Conservation (phyloP, 2,113 vertebrate genomes). For the Spilogale gracilis region DNA sequence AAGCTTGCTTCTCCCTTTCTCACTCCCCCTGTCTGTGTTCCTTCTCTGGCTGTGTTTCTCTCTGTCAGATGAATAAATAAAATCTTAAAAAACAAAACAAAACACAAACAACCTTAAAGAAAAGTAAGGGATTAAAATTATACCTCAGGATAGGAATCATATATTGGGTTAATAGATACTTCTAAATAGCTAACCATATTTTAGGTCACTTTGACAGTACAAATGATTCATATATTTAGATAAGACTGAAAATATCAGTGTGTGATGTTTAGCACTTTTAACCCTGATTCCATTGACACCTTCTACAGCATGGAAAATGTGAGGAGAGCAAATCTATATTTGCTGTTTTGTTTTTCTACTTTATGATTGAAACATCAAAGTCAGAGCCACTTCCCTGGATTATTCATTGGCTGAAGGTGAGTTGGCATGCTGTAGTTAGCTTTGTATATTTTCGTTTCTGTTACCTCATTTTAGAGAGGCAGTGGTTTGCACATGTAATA, state of each 20-base stretch:
- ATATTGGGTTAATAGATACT: not conserved
- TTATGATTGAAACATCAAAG: not conserved
- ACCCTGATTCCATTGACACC: not conserved
- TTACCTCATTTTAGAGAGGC: not conserved
- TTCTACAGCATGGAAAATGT: not conserved
- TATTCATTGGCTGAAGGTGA: not conserved
- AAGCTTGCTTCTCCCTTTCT: too few relatives aligned
- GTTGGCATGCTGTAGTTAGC: not conserved
- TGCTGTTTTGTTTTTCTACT: not conserved
- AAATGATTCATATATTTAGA: constrained; percentile 37
- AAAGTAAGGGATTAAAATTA: constrained; percentile 48
- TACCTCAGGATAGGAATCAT: not conserved
- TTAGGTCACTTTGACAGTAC: constrained; percentile 4
- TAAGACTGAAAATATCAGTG: not conserved
- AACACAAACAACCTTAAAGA: not conserved
- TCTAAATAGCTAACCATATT: not conserved
- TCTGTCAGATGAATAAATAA: too few relatives aligned
- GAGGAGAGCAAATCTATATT: not conserved
- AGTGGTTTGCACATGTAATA: not conserved
- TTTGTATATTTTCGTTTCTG: not conserved
- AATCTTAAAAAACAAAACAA: too few relatives aligned
- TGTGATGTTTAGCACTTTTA: constrained; percentile 3
- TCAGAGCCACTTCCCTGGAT: not conserved
- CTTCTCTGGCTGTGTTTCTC: too few relatives aligned
- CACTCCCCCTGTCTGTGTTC: too few relatives aligned